Percentiles rank a stretch among this genome's conserved stretches.
These are phyloP conservation scores for Phortica variegata DNA, from an alignment of 1,140 invertebrate species.

Conservation along the genomic window DNA sequence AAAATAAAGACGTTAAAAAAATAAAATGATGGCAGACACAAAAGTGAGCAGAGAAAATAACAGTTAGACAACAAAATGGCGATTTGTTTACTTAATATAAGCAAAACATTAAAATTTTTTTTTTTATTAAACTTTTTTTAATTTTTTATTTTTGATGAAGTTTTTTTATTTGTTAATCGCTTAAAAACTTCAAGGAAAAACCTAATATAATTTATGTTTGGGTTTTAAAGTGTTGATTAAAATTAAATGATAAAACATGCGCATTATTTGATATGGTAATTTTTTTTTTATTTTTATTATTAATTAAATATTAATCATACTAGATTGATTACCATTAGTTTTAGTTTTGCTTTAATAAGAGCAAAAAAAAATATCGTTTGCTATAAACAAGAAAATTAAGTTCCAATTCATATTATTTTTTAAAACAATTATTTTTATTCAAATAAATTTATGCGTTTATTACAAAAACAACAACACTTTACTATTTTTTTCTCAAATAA, in stretches of 20 bases:
- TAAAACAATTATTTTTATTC: no score
- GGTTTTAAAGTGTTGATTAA: no score
- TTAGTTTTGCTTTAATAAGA: background rate
- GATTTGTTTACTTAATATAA: slow-evolving; percentile 9
- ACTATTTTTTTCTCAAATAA: slow-evolving; percentile 28
- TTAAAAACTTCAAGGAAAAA: background rate
- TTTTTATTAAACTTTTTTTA: background rate
- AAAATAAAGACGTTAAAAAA: slow-evolving; percentile 14
- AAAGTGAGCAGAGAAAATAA: no score
- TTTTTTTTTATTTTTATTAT: background rate
- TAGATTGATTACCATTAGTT: background rate
- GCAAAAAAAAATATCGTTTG: background rate
- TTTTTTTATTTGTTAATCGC: background rate
- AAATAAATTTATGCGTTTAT: no score
- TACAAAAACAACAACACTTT: background rate
- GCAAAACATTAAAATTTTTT: slow-evolving; percentile 22
- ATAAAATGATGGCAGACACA: no score
- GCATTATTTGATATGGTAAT: background rate
- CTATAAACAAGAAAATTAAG: no score
- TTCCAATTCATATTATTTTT: no score
- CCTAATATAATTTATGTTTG: background rate
- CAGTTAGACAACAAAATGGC: no score
- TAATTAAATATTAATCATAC: background rate
- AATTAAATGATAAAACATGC: no score
- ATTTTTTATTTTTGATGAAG: background rate